Evolutionary conservation across 2,888 invertebrate genomes (phyloP).

Genomic region (Latrodectus hesperus): DNA sequence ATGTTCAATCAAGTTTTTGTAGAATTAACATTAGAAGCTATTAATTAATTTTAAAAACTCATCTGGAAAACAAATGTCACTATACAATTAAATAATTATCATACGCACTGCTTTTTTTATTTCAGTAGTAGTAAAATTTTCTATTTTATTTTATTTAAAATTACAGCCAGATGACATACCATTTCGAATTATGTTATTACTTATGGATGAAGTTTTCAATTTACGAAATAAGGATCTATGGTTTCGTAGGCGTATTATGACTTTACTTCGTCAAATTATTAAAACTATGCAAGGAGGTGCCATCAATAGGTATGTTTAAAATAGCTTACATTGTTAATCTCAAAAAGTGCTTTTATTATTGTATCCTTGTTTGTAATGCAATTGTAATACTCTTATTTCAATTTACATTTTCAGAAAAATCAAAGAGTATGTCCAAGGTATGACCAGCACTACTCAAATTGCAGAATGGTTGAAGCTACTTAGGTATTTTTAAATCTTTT

Average conservation of each 20-base stretch:
- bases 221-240: slow-evolving; percentile 87
- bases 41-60: no score
- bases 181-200: slow-evolving; percentile 83
- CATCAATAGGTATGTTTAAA: slow-evolving; percentile 79
- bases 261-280: slow-evolving; percentile 84
- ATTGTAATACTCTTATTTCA: not conserved
- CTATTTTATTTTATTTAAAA: no score
- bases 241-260: slow-evolving; percentile 85
- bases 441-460: slow-evolving; percentile 91
- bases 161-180: slow-evolving; percentile 82
- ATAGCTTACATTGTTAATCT: not conserved
- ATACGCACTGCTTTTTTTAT: no score
- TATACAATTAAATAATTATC: no score
- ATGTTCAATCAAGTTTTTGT: no score
- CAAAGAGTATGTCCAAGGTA: slow-evolving; percentile 87
- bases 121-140: no score
- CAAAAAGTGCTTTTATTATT: not conserved
- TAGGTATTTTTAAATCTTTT: slow-evolving; percentile 79
- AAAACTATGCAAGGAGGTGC: slow-evolving; percentile 88
- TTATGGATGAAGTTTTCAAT: slow-evolving; percentile 91
- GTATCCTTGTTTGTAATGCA: not conserved
- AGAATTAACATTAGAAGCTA: no score
- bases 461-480: slow-evolving; percentile 89
- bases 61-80: no score
- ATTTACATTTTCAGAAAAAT: slow-evolving; percentile 80